These are phyloP conservation scores for Leptonema lineaticorne DNA, from an alignment of 1,140 invertebrate genomes.

Conservation along the genomic window DNA sequence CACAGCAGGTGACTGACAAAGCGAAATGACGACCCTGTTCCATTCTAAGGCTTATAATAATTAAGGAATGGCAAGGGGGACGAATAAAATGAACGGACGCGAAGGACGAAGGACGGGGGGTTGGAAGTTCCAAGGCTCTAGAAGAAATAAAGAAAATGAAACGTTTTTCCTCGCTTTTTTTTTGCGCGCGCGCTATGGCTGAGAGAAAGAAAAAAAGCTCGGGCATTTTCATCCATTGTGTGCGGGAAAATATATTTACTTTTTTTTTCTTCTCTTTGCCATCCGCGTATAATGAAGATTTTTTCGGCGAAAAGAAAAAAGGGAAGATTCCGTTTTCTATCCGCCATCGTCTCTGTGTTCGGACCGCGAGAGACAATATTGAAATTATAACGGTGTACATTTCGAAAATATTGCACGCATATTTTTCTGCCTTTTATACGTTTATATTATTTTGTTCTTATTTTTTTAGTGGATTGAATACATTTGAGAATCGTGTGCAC, in stretches of 20 bases:
- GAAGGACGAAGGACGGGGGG: background rate
- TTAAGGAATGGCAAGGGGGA: conserved; percentile 12
- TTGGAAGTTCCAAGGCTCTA: no score
- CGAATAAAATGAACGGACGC: no score
- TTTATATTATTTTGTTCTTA: no score
- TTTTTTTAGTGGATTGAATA: no score
- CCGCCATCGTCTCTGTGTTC: background rate
- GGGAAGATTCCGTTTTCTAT: conserved; percentile 1
- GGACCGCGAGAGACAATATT: no score
- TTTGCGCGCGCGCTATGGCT: background rate
- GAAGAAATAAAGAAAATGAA: conserved; percentile 18
- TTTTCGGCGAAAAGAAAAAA: no score
- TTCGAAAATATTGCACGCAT: no score
- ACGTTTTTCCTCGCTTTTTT: conserved; percentile 7
- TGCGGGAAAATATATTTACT: background rate
- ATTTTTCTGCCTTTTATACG: no score
- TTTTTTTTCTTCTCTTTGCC: background rate
- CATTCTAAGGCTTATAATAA: conserved; percentile 31
- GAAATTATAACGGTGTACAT: no score
- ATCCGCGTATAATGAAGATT: conserved; percentile 15
- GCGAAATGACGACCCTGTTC: conserved; percentile 22
- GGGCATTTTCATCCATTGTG: background rate
- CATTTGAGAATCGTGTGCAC: no score
- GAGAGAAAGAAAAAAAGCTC: background rate
- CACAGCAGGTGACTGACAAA: conserved; percentile 34